These are phyloP conservation scores for Struthidea cinerea DNA, from an alignment of 2,113 vertebrate genomes.

Conservation along the genomic window DNA sequence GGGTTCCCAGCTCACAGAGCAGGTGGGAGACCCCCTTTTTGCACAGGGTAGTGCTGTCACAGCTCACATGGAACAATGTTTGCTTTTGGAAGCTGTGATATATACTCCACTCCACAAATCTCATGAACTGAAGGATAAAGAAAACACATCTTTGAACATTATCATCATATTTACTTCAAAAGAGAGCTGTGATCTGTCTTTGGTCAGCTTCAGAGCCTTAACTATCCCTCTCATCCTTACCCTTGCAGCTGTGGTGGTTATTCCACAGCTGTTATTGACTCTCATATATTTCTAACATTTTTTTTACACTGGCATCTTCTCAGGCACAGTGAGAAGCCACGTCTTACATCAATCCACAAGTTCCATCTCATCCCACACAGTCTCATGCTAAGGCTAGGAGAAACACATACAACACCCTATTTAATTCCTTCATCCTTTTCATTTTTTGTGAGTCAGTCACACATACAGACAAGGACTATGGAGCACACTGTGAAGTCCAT, in stretches of 20 bases:
- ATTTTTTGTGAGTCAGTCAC: background rate
- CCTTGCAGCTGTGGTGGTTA: background rate
- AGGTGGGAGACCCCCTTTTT: background rate
- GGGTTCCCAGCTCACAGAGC: background rate
- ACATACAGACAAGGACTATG: background rate
- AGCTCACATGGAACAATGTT: background rate
- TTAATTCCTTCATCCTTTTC: background rate
- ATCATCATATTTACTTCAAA: background rate
- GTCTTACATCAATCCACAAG: background rate
- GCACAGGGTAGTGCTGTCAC: background rate
- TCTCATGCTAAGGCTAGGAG: background rate
- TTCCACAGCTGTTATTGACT: background rate
- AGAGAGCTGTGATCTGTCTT: background rate
- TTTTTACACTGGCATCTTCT: background rate
- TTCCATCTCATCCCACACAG: background rate
- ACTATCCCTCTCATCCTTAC: background rate
- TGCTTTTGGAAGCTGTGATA: background rate
- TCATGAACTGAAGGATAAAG: background rate
- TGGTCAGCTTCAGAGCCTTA: background rate
- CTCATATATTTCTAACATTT: background rate
- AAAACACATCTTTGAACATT: background rate
- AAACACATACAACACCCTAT: background rate
- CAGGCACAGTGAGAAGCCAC: background rate
- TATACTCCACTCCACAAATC: background rate
- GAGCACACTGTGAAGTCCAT: background rate